Conservation (phyloP, 2,888 invertebrate species). For the Archaeoteleia sp. region DNA sequence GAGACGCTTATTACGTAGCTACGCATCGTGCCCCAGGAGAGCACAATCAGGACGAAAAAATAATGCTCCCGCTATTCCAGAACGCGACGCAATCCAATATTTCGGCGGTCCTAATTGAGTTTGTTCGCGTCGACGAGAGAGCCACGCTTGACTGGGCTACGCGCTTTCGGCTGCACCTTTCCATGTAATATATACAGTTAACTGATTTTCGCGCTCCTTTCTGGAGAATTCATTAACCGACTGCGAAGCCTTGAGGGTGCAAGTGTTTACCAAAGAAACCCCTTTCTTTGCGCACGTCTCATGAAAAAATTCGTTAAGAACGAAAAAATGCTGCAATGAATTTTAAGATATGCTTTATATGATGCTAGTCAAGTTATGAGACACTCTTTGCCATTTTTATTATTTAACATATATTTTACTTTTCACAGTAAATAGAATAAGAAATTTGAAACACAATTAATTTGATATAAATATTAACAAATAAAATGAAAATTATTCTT, state of each 20-base stretch:
- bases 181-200: conserved; percentile 29
- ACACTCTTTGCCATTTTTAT: no score
- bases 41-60: conserved; percentile 72
- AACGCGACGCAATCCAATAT: conserved; percentile 61
- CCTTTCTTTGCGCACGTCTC: conserved; percentile 22
- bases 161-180: conserved; percentile 41
- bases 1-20: conserved; percentile 56
- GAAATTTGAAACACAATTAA: no score
- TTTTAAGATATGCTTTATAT: conserved; percentile 1
- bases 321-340: conserved; percentile 2
- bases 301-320: not conserved
- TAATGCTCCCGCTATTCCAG: conserved; percentile 61
- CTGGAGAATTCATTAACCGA: conserved; percentile 23
- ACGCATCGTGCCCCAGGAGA: conserved; percentile 66
- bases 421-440: no score
- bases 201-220: conserved; percentile 44
- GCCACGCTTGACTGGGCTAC: conserved; percentile 48
- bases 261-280: conserved; percentile 19
- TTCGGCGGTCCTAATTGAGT: conserved; percentile 62
- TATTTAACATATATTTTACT: no score
- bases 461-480: no score
- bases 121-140: conserved; percentile 52
- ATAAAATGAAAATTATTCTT: no score
- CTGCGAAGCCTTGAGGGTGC: conserved; percentile 13
- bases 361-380: no score